A percentile compares a stretch with the other conserved stretches of the same genome.
These are phyloP conservation scores for Cairina moschata DNA, from an alignment of 2,113 vertebrate genomes.

Conservation along the genomic window DNA sequence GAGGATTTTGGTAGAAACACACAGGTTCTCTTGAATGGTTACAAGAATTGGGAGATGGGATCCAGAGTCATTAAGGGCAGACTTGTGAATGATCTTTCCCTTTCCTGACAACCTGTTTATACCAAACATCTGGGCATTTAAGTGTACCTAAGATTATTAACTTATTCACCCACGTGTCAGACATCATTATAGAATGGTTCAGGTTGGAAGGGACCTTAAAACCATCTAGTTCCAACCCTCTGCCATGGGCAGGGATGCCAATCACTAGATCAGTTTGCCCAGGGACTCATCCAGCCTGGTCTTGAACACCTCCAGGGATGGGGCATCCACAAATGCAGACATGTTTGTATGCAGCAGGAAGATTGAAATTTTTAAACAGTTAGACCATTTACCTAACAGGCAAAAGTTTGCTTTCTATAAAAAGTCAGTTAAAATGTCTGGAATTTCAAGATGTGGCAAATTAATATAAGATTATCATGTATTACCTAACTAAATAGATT, in stretches of 20 bases:
- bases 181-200: background rate
- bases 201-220: too few relatives aligned
- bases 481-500: background rate
- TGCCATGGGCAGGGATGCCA: too few relatives aligned
- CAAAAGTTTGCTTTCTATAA: background rate
- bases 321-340: too few relatives aligned
- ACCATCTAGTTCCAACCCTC: too few relatives aligned
- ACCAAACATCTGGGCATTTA: background rate
- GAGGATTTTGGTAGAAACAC: background rate
- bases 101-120: background rate
- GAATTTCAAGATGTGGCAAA: background rate
- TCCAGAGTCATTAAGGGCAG: background rate
- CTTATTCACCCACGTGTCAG: background rate
- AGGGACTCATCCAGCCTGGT: too few relatives aligned
- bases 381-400: background rate
- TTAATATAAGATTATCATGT: background rate
- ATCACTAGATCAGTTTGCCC: too few relatives aligned
- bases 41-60: background rate
- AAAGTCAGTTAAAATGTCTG: background rate
- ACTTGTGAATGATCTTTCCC: background rate
- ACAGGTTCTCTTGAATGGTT: background rate
- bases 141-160: background rate
- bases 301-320: too few relatives aligned
- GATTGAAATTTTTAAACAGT: background rate
- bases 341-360: background rate